Conservation (phyloP, 2,888 invertebrate genomes). For the Drosophila hamatofila region DNA sequence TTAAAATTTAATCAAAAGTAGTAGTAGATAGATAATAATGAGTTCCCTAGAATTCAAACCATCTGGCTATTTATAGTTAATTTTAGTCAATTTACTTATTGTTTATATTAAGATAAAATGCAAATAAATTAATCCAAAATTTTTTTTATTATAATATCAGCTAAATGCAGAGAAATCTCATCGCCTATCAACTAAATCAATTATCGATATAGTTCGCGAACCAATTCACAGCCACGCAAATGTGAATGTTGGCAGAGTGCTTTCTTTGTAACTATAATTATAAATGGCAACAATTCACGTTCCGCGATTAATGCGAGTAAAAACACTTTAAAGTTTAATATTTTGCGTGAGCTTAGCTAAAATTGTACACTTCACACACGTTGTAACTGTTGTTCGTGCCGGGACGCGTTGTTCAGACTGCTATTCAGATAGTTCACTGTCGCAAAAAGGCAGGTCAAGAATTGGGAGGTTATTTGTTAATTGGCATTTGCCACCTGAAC, state of each 20-base stretch:
- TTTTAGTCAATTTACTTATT: too few relatives aligned
- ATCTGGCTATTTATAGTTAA: too few relatives aligned
- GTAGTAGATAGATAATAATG: too few relatives aligned
- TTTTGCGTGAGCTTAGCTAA: neutral
- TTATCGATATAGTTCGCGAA: neutral
- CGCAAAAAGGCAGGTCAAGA: neutral
- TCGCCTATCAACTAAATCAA: neutral
- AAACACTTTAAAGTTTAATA: neutral
- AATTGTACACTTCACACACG: neutral
- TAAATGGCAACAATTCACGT: neutral
- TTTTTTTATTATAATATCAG: too few relatives aligned
- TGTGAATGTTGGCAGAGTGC: neutral
- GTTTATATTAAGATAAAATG: too few relatives aligned
- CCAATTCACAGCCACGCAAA: neutral
- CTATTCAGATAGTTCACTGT: neutral
- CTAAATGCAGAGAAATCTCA: too few relatives aligned
- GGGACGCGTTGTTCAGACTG: neutral
- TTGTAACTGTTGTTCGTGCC: neutral
- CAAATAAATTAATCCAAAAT: too few relatives aligned
- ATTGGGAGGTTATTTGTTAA: neutral
- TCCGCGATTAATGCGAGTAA: neutral
- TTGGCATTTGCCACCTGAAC: neutral
- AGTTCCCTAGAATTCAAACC: too few relatives aligned
- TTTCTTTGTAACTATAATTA: neutral
- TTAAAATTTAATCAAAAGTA: too few relatives aligned